A percentile compares a stretch with the other conserved stretches of the same genome.
phyloP scores from a whole-genome alignment of 2,113 vertebrate species.

The Nanorana parkeri region DNA sequence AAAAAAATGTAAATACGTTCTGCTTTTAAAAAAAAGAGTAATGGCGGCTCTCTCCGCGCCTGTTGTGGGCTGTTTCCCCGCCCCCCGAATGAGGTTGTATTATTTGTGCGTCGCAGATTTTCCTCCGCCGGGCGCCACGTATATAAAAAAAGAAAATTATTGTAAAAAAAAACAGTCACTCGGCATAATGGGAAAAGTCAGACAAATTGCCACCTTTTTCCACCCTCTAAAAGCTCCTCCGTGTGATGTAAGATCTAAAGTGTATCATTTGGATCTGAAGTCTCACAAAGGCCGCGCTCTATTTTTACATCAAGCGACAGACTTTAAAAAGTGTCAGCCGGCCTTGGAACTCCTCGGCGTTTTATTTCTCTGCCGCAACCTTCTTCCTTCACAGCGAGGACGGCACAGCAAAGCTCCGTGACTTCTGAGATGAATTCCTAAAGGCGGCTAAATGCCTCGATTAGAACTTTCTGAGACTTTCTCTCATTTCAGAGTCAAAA shows the following conservation, averaged over 20 bases:
- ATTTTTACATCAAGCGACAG: slow-evolving; percentile 22
- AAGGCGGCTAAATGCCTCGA: slow-evolving; percentile 6
- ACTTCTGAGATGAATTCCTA: not conserved
- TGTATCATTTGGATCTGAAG: not conserved
- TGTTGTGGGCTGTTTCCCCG: not conserved
- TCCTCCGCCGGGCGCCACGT: not conserved
- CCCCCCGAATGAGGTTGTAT: not conserved
- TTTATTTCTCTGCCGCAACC: not conserved
- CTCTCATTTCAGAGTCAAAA: not conserved
- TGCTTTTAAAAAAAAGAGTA: not conserved
- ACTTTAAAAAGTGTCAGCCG: slow-evolving; percentile 20
- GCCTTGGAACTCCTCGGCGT: slow-evolving; percentile 17
- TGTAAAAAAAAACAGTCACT: not conserved
- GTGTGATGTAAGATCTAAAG: not conserved
- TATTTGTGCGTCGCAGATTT: not conserved
- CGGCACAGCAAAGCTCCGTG: not conserved
- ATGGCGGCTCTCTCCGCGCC: not conserved
- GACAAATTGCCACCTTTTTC: not conserved
- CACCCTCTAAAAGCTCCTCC: not conserved
- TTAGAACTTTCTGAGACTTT: not conserved
- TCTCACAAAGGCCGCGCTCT: not conserved
- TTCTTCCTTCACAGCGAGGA: not conserved
- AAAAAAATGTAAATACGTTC: not conserved
- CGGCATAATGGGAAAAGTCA: not conserved
- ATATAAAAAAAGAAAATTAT: no score